Evolutionary conservation across 2,888 invertebrate genomes (phyloP), one percentile per base, ranked within the genome.

Genomic region (Oscheius onirici): DNA sequence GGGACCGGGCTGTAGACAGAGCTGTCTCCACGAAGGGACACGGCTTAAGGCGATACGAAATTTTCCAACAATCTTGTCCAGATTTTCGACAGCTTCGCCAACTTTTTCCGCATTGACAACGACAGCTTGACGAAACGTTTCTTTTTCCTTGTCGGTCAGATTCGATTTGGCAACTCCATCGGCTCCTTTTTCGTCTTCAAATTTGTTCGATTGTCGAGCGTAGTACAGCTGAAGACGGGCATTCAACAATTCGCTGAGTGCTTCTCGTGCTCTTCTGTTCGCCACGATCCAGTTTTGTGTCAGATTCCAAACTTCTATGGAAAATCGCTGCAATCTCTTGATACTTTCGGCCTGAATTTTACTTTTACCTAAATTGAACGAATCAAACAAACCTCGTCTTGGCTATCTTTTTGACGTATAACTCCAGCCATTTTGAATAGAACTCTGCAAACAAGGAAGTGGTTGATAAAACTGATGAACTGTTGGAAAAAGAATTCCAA

Each of bases 241-340:
- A 68, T 77, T 77, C 0, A 75, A 49, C 11, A 82, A 52, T 10
- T 46, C 52, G 52, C 79, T 75, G 22, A 80, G n/a, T 17, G 46
- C 40, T 11, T 63, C 55, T 2, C 69, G 63, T 0, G 76, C 69
- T 49, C 66, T 72, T 17, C 60, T 55, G n/a, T 77, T 69, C 3
- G 73, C 57, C 3, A 71, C 71, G 10, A 51, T 72, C 82, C 82
- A 82, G 51, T 78, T 76, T 71, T 76, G 76, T 1, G 78, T 79
- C 66, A 81, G 67, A 69, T 82, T 82, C 79, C 80, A 82, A 11
- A 81, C 78, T 74, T 82, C 81, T 20, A 81, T 74, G 1, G 77
- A 76, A 49, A 82, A 78, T 10, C 80, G 75, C 17, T 74, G 73
- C 1, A 79, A 71, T 26, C 77, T 57, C 55, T 80, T 80, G 26